Evolutionary conservation across 2,888 invertebrate genomes (phyloP).

Genomic region (Volucella inanis): DNA sequence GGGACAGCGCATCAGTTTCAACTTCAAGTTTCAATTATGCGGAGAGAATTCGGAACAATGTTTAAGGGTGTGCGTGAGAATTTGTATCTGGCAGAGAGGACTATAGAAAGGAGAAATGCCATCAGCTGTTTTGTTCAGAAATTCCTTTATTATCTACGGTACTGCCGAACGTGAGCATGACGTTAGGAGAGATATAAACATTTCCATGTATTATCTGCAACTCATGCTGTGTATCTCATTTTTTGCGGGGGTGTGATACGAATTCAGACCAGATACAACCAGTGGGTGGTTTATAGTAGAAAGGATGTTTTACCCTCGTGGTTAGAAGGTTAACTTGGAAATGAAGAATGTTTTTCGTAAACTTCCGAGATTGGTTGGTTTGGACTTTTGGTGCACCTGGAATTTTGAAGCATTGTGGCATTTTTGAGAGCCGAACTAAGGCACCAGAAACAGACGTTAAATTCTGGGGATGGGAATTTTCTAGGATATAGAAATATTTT

Average conservation of each 20-base stretch:
- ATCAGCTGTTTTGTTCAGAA: constrained; percentile 69
- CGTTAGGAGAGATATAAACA: constrained; percentile 8
- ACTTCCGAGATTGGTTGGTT: constrained; percentile 65
- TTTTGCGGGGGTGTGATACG: neutral
- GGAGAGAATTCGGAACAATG: constrained; percentile 58
- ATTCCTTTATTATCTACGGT: constrained; percentile 47
- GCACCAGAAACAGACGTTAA: constrained; percentile 40
- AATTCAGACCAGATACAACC: neutral
- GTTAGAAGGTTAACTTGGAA: constrained; percentile 62
- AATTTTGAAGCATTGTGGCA: constrained; percentile 42
- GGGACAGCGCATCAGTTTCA: neutral
- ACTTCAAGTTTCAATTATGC: neutral
- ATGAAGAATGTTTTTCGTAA: constrained; percentile 71
- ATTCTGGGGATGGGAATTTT: constrained; percentile 56
- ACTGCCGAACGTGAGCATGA: neutral
- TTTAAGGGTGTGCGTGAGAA: neutral
- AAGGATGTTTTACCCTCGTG: constrained; percentile 43
- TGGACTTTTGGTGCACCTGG: constrained; percentile 69
- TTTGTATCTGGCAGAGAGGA: constrained; percentile 39
- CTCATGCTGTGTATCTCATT: neutral
- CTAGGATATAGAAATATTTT: constrained; percentile 56
- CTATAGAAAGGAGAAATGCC: constrained; percentile 40
- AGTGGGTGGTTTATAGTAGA: constrained; percentile 6
- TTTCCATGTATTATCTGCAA: neutral
- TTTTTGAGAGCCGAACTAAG: constrained; percentile 11